Evolutionary conservation across 2,888 invertebrate genomes (phyloP).

Genomic region (Nasonia oneida): DNA sequence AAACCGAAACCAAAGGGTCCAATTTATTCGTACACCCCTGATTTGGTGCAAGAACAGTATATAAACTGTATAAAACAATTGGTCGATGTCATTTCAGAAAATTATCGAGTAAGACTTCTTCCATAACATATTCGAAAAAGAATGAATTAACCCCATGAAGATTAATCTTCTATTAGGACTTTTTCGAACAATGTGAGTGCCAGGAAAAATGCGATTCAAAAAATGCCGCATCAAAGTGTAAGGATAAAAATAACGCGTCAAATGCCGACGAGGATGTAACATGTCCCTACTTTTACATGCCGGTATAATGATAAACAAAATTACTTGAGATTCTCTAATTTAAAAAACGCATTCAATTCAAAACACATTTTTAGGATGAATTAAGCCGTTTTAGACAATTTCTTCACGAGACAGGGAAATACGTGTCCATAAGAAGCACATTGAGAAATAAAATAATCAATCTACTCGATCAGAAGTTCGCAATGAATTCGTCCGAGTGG

Average conservation of each 20-base stretch:
- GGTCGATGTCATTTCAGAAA: constrained; percentile 66
- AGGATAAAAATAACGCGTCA: neutral
- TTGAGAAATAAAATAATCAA: constrained; percentile 68
- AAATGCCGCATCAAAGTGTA: neutral
- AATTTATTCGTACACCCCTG: constrained; percentile 66
- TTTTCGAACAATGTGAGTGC: constrained; percentile 35
- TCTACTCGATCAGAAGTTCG: constrained; percentile 72
- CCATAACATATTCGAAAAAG: neutral
- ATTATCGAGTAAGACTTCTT: constrained; percentile 66
- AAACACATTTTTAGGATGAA: constrained; percentile 69
- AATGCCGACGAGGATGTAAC: neutral
- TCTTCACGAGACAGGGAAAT: constrained; percentile 70
- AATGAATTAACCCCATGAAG: neutral
- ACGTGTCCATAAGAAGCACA: constrained; percentile 65
- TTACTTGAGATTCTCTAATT: neutral
- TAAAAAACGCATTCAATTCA: constrained; percentile 29
- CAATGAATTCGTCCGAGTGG: constrained; percentile 55
- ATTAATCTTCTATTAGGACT: constrained; percentile 37
- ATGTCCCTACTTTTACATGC: constrained; percentile 55
- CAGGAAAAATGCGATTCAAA: neutral
- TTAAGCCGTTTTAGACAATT: constrained; percentile 70
- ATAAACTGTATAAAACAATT: constrained; percentile 66
- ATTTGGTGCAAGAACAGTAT: constrained; percentile 70
- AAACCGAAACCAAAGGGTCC: constrained; percentile 45
- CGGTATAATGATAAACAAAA: constrained; percentile 38